Base-by-base conservation (phyloP, 2,113 vertebrate species). In the Grantiella picta region DNA sequence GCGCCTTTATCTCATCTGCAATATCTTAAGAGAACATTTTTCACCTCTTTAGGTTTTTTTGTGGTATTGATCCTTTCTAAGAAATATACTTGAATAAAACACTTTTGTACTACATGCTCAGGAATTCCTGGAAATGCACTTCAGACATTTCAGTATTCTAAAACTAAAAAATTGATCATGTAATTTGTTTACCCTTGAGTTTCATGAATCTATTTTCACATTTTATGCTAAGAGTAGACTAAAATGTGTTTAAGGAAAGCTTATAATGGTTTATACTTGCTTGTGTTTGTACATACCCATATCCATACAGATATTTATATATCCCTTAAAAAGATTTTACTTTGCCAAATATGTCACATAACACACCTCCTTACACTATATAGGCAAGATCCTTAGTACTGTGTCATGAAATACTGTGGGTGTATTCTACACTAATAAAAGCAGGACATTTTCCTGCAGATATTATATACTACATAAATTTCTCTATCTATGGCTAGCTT, bases 31-130 rank as follows among this genome's bases (percentile, higher is more conserved):
- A 66, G 1, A 50, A 21, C 5, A 14, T 35, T 42, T 59, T 59
- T 42, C 25, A 50, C 16, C 11, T 10, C 17, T 35, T 24, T 11
- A 31, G 15, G 29, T 49, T 45, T 65, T 49, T 49, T 11, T 16
- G 10, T 31, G 35, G 21, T 59, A 35, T 5, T 57, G 16, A 59
- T 76, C 2, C 13, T 35, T 57, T 76, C 20, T 52, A 22, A 57
- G 16, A 59, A 76, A 50, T 59, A 31, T 10, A 27, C 16, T 50
- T 66, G 9, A 76, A 35, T 42, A 57, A 66, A 57, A 25, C 4
- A 24, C 1, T 0, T 11, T 35, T 35, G 1, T 31, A 42, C 19
- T 13, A 49, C 2, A 9, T 14, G 16, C 23, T 57, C 42, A 35
- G 44, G 42, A 57, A 42, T 35, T 50, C 14, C 16, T 50, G 52